phyloP scores from a whole-genome alignment of 1,140 invertebrate species.

The Pinna nobilis region DNA sequence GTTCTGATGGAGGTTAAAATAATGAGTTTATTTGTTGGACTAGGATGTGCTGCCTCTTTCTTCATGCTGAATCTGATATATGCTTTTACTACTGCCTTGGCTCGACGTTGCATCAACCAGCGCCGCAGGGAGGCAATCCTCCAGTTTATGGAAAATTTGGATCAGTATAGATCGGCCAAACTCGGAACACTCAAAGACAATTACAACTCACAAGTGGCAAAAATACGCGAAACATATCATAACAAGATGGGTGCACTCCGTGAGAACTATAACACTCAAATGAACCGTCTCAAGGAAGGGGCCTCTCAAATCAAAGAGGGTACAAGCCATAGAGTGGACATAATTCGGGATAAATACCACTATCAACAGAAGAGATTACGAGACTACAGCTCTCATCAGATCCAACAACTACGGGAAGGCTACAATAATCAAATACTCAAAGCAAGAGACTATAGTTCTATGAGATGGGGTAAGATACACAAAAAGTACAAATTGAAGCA shows the following conservation, averaged over 20 bases:
- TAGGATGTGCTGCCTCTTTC: slow-evolving; percentile 85
- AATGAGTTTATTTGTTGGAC: slow-evolving; percentile 87
- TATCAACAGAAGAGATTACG: slow-evolving; percentile 78
- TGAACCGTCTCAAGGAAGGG: slow-evolving; percentile 78
- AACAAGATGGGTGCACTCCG: slow-evolving; percentile 88
- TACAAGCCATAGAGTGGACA: slow-evolving; percentile 93
- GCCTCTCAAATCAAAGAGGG: slow-evolving; percentile 86
- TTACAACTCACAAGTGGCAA: slow-evolving; percentile 83
- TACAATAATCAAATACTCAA: slow-evolving; percentile 96
- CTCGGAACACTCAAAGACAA: slow-evolving; percentile 62
- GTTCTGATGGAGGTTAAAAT: slow-evolving; percentile 86
- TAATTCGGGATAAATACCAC: slow-evolving; percentile 93
- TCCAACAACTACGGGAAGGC: slow-evolving; percentile 94
- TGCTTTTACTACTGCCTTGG: slow-evolving; percentile 49
- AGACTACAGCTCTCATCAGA: slow-evolving; percentile 79
- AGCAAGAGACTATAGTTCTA: slow-evolving; percentile 94
- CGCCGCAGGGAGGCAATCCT: slow-evolving; percentile 59
- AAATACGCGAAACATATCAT: slow-evolving; percentile 73
- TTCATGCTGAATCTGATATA: slow-evolving; percentile 75
- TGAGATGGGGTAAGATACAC: slow-evolving; percentile 89
- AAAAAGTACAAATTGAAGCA: slow-evolving; percentile 96
- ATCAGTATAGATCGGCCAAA: slow-evolving; percentile 63
- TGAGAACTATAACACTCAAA: slow-evolving; percentile 94
- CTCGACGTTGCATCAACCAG: slow-evolving; percentile 61
- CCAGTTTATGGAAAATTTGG: slow-evolving; percentile 65